Evolutionary conservation across 2,797 vertebrate species (phyloP), one percentile per base, ranked within the genome.

Genomic region (Geotria australis): DNA sequence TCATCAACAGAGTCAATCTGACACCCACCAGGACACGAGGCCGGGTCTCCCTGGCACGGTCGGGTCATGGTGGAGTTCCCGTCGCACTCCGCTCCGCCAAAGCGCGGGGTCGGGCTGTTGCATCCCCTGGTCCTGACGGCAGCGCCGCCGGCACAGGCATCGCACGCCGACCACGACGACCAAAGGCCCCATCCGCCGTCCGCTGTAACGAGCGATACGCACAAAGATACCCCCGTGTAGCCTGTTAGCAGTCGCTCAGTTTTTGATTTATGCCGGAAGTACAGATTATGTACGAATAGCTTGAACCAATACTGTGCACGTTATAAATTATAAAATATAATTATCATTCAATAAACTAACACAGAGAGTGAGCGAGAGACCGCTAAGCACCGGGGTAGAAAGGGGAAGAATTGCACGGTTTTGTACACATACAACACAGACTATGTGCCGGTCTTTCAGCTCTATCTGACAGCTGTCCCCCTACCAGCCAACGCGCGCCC

Each of bases 181-280:
- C 83, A 83, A 1, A 67, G 60, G 46, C 77, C 68, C 84, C 83
- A 88, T 0, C 65, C 71, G 2, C 80, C 81, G 0, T 81, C 71
- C 48, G 79, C 84, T 85, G 65, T 8, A 10, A 10, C n/a, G n/a
- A n/a, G n/a, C n/a, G n/a, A n/a, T n/a, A n/a, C n/a, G n/a, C 59
- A 47, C 58, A 9, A 62, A 59, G 59, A 57, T 48, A 60, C 10
- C 45, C 5, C 24, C 24, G 38, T 38, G 24, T 38, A 38, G 24
- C 24, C 24, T 38, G n/a, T 38, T 38, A 38, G 38, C 24, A 5
- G 24, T 38, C 24, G n/a, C n/a, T n/a, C n/a, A n/a, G n/a, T n/a
- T n/a, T n/a, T n/a, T n/a, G n/a, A n/a, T n/a, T n/a, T n/a, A n/a
- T n/a, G n/a, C n/a, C n/a, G n/a, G n/a, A n/a, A n/a, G n/a, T n/a